These are phyloP conservation scores for Drosophila atroscutellata DNA, from an alignment of 2,888 invertebrate species.

Conservation along the genomic window DNA sequence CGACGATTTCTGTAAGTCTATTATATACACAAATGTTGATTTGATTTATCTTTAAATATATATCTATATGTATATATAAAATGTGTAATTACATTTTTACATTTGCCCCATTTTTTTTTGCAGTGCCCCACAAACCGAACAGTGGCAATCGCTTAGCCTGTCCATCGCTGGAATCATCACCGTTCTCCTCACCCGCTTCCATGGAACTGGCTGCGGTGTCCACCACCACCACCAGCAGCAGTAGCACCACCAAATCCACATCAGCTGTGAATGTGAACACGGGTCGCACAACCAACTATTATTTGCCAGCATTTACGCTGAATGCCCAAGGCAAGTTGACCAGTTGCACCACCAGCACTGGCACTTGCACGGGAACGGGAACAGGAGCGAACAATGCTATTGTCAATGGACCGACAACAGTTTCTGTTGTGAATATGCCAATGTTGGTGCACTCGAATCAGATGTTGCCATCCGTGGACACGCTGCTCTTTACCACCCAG, in stretches of 20 bases:
- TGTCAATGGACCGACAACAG: constrained; percentile 45
- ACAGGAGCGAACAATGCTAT: not conserved
- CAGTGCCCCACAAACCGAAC: constrained; percentile 71
- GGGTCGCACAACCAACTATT: constrained; percentile 60
- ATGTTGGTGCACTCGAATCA: constrained; percentile 77
- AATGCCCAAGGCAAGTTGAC: constrained; percentile 68
- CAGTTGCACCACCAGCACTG: constrained; percentile 28
- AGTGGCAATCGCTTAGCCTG: constrained; percentile 74
- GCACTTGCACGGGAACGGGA: constrained; percentile 11
- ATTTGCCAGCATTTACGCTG: constrained; percentile 70
- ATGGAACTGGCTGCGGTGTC: constrained; percentile 76
- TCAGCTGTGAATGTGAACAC: constrained; percentile 27
- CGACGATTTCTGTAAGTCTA: constrained; percentile 81
- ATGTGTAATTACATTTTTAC: not conserved
- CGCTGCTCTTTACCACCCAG: constrained; percentile 79
- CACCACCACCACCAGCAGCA: constrained; percentile 22
- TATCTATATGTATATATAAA: not conserved
- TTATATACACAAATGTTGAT: not conserved
- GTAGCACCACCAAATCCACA: constrained; percentile 25
- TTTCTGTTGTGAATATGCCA: constrained; percentile 73
- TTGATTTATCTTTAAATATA: not conserved
- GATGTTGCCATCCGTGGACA: constrained; percentile 84
- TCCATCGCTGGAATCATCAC: constrained; percentile 83
- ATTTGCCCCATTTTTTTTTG: constrained; percentile 22
- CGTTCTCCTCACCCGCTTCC: constrained; percentile 83